Evolutionary conservation across 2,113 vertebrate genomes (phyloP).

Genomic region (Percopsis transmontana): DNA sequence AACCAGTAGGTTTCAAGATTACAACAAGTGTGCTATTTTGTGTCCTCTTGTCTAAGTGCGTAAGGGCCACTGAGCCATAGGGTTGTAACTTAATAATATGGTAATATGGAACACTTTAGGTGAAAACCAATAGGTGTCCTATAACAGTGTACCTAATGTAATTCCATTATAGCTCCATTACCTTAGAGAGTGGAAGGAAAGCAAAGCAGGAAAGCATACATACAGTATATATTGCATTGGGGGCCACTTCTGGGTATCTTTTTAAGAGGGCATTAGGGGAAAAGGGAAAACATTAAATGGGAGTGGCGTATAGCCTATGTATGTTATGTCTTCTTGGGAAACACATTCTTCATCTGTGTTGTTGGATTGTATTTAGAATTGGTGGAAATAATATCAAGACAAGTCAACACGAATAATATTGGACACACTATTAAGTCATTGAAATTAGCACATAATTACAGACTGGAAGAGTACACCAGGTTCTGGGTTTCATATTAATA

Average conservation of each 20-base stretch:
- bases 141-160: slow-evolving; percentile 71
- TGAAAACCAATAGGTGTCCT: slow-evolving; percentile 74
- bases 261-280: slow-evolving; percentile 56
- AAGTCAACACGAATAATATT: too few species aligned
- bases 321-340: slow-evolving; percentile 32
- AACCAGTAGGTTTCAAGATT: slow-evolving; percentile 41
- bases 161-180: slow-evolving; percentile 74
- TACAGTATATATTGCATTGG: slow-evolving; percentile 63
- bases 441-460: too few species aligned
- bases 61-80: slow-evolving; percentile 60
- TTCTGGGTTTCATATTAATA: too few species aligned
- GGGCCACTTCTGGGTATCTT: slow-evolving; percentile 51
- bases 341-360: background rate
- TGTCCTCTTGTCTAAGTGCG: slow-evolving; percentile 58
- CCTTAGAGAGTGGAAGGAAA: slow-evolving; percentile 55
- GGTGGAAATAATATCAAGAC: too few species aligned
- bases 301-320: slow-evolving; percentile 29
- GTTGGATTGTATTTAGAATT: slow-evolving; percentile 18
- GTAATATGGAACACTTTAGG: slow-evolving; percentile 77
- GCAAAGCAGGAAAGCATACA: slow-evolving; percentile 65
- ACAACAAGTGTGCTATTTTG: slow-evolving; percentile 58
- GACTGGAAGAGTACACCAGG: too few species aligned
- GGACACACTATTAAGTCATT: too few species aligned
- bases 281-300: slow-evolving; percentile 42
- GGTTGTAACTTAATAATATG: slow-evolving; percentile 68